These are phyloP conservation scores for Silurus lanzhouensis DNA, from an alignment of 2,797 vertebrate genomes.

Conservation along the genomic window DNA sequence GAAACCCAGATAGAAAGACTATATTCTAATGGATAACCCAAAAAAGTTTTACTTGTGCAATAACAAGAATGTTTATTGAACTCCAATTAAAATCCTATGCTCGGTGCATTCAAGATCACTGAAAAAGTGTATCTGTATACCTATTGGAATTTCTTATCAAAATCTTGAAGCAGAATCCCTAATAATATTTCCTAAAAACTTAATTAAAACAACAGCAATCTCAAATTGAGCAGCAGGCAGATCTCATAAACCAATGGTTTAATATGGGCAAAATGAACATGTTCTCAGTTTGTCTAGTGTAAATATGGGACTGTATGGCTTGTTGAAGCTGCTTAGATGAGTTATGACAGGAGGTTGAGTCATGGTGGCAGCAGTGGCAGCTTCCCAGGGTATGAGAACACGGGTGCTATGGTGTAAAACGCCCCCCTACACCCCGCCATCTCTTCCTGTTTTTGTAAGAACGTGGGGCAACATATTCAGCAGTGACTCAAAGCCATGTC, in stretches of 20 bases:
- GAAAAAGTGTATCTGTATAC: not conserved
- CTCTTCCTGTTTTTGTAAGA: conserved; percentile 40
- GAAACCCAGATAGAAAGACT: not conserved
- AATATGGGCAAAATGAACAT: conserved; percentile 45
- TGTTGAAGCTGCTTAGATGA: conserved; percentile 42
- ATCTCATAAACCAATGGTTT: conserved; percentile 29
- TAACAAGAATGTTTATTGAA: not conserved
- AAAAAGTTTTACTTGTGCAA: not conserved
- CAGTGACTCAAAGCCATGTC: conserved; percentile 39
- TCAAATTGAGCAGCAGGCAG: conserved; percentile 13
- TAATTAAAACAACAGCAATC: conserved; percentile 38
- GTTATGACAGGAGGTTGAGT: conserved; percentile 49
- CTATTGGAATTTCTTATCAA: not conserved
- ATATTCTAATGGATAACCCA: not conserved
- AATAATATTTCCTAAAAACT: not conserved
- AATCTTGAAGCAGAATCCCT: not conserved
- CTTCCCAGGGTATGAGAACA: conserved; percentile 46
- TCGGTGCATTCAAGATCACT: not conserved
- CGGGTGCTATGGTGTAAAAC: conserved; percentile 47
- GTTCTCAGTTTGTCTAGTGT: conserved; percentile 45
- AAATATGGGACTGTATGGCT: conserved; percentile 31
- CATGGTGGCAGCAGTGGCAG: conserved; percentile 45
- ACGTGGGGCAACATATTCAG: conserved; percentile 45
- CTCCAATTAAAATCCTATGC: not conserved
- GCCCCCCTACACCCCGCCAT: conserved; percentile 47